Evolutionary conservation across 2,888 invertebrate genomes (phyloP), one percentile per base, ranked within the genome.

Genomic region (Stenurella melanura): DNA sequence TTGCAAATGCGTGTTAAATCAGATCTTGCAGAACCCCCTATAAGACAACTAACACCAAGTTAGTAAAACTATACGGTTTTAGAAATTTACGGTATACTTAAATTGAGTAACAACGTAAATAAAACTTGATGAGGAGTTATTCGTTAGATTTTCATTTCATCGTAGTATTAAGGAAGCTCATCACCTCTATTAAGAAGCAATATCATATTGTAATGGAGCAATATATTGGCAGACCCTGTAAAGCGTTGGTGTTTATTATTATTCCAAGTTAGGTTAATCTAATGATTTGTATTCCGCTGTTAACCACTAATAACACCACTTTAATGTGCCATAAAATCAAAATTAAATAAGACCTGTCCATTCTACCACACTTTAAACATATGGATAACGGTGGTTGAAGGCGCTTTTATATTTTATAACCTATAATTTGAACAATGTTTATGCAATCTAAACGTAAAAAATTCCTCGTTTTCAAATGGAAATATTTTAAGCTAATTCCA

Each of bases 301-400:
- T 12, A 12, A 12, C 42, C 42, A 42, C 42, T 75, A 75, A 75
- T 75, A 75, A 71, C 75, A 58, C 38, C 74, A 63, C 17, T 66
- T 77, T 77, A 77, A 77, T 77, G 67, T 54, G 74, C 71, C 67
- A 77, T 77, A 73, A 77, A 74, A 77, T 70, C 58, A 21, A 71
- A 77, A 77, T 74, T 67, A 69, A 61, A 69, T 72, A 54, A 71
- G 68, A 63, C 54, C 69, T 61, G 18, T 72, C 57, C 17, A 21
- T 60, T 63, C 57, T 26, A 19, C 61, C 17, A 68, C 64, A 63
- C 57, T 70, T 34, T 61, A n/a, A 58, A 61, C 26, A 54, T 34
- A 60, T 67, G 67, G 17, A 21, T 67, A 67, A 67, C 67, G 67
- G 42, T 67, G 67, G 67, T 17, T 67, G 30, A 42, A 42, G 42